Percentiles rank a stretch among this genome's conserved stretches.
phyloP scores from a whole-genome alignment of 1,140 invertebrate genomes.

The Brachionus plicatilis region DNA sequence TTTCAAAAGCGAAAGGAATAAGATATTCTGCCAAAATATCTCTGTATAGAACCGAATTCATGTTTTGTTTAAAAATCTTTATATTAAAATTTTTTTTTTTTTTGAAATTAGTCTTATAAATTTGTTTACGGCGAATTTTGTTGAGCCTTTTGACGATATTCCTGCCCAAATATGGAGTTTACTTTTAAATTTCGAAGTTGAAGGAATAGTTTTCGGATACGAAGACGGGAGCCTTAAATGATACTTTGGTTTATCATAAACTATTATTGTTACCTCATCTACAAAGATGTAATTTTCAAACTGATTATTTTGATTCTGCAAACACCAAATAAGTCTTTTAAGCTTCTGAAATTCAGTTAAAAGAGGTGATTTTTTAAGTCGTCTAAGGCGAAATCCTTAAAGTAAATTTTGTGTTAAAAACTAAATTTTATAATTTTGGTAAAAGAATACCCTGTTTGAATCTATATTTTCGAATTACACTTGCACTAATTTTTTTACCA shows the following conservation, averaged over 20 bases:
- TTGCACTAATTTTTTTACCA: not conserved
- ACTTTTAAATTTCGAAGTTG: not conserved
- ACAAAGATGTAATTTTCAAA: not conserved
- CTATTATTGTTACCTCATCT: not conserved
- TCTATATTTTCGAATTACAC: not conserved
- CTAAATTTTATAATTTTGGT: not conserved
- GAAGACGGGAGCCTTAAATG: too few species aligned
- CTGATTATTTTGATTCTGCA: not conserved
- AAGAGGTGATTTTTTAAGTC: not conserved
- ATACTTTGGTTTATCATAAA: not conserved
- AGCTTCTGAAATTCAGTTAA: not conserved
- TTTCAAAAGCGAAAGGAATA: not conserved
- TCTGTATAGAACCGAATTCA: not conserved
- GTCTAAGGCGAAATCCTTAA: not conserved
- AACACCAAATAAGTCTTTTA: not conserved
- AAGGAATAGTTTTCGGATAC: not conserved
- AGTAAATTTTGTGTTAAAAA: not conserved
- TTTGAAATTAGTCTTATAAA: not conserved
- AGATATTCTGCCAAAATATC: not conserved
- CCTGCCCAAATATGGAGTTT: not conserved
- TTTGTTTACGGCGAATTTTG: not conserved
- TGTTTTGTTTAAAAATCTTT: not conserved
- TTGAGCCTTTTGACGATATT: not conserved
- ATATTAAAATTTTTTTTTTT: not conserved
- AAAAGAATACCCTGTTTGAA: not conserved